These are phyloP conservation scores for Macrocentrus cingulum DNA, from an alignment of 1,140 invertebrate genomes.

Conservation along the genomic window DNA sequence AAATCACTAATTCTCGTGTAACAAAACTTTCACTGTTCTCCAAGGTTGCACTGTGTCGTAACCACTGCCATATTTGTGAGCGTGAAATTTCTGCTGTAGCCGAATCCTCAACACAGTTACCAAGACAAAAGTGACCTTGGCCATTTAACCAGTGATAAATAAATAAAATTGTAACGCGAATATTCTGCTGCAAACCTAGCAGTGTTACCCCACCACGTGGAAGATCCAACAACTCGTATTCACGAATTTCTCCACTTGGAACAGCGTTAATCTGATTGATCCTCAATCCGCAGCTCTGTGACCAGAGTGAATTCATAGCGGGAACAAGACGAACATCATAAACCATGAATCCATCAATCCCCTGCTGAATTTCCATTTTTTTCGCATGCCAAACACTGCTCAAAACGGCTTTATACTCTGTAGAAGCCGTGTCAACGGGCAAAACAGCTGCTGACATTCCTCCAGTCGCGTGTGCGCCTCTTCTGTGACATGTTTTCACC, in stretches of 20 bases:
- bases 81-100: conserved; percentile 76
- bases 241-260: conserved; percentile 36
- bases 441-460: conserved; percentile 70
- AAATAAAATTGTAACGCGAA: conserved; percentile 67
- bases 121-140: conserved; percentile 67
- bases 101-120: conserved; percentile 70
- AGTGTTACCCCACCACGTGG: conserved; percentile 65
- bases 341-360: conserved; percentile 73
- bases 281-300: conserved; percentile 27
- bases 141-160: conserved; percentile 71
- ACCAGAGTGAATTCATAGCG: conserved; percentile 62
- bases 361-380: conserved; percentile 62
- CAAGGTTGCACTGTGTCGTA: conserved; percentile 60
- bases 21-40: conserved; percentile 54
- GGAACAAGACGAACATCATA: conserved; percentile 67
- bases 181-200: conserved; percentile 66
- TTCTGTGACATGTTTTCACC: conserved; percentile 65
- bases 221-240: conserved; percentile 62
- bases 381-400: conserved; percentile 60
- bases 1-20: conserved; percentile 56
- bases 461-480: conserved; percentile 68
- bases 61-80: conserved; percentile 76
- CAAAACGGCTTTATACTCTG: conserved; percentile 44
- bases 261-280: conserved; percentile 29
- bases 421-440: conserved; percentile 48